Conservation (phyloP, 2,888 invertebrate species). For the Nephrocerus scutellatus region DNA sequence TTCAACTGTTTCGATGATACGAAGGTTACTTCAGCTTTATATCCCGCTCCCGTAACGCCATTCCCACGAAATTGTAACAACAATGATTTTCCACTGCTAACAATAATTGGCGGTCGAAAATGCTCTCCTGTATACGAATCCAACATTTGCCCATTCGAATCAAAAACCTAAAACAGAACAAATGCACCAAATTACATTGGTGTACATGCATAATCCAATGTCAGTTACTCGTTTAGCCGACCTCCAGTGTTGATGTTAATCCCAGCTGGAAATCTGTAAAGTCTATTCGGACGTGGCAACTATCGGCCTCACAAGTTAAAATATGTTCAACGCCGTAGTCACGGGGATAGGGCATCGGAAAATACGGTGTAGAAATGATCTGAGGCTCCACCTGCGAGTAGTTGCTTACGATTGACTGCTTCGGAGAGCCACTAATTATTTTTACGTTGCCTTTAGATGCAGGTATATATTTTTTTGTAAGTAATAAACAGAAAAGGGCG, state of each 20-base stretch:
- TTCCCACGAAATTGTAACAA: slow-evolving; percentile 63
- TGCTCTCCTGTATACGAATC: slow-evolving; percentile 59
- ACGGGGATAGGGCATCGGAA: slow-evolving; percentile 59
- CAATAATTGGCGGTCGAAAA: slow-evolving; percentile 62
- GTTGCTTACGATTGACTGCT: slow-evolving; percentile 36
- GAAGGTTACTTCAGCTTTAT: slow-evolving; percentile 54
- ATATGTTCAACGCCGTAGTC: slow-evolving; percentile 61
- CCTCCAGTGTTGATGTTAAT: slow-evolving; percentile 60
- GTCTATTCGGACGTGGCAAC: slow-evolving; percentile 56
- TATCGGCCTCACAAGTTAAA: slow-evolving; percentile 53
- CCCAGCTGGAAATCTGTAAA: slow-evolving; percentile 65
- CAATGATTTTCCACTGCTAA: slow-evolving; percentile 58
- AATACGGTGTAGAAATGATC: slow-evolving; percentile 59
- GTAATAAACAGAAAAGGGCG: neutral
- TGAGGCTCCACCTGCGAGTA: slow-evolving; percentile 48
- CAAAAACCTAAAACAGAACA: slow-evolving; percentile 54
- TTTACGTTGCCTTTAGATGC: slow-evolving; percentile 53
- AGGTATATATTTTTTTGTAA: slow-evolving; percentile 3
- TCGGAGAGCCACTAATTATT: slow-evolving; percentile 49
- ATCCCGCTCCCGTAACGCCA: slow-evolving; percentile 60
- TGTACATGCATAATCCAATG: neutral
- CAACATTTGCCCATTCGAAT: slow-evolving; percentile 59
- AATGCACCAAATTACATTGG: slow-evolving; percentile 9
- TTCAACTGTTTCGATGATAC: slow-evolving; percentile 42
- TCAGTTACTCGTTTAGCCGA: slow-evolving; percentile 31